A percentile compares a stretch with the other conserved stretches of the same genome.
phyloP scores from a whole-genome alignment of 2,113 vertebrate species.

The Mesocricetus auratus region DNA sequence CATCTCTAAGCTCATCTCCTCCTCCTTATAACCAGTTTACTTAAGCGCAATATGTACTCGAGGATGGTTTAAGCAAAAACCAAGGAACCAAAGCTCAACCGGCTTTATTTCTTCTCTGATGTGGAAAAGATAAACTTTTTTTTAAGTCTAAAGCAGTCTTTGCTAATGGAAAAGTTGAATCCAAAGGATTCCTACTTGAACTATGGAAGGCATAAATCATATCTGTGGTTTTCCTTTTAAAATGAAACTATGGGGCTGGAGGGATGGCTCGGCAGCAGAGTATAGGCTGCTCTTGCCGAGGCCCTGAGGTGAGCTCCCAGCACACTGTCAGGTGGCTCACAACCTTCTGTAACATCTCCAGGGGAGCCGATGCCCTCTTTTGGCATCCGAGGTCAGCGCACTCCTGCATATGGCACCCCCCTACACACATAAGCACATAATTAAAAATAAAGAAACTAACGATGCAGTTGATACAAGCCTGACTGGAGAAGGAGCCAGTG shows the following conservation, averaged over 20 bases:
- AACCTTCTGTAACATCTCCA: neutral
- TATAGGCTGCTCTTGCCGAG: neutral
- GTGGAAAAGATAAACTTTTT: conserved; percentile 21
- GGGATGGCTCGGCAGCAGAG: neutral
- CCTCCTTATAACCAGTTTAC: conserved; percentile 1
- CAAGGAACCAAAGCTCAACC: neutral
- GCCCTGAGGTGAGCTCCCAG: neutral
- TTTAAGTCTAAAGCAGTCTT: neutral
- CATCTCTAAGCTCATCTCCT: neutral
- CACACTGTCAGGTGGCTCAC: neutral
- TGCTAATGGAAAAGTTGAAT: conserved; percentile 6
- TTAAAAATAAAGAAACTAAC: neutral
- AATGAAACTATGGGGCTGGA: no score
- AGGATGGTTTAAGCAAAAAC: neutral
- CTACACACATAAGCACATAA: neutral
- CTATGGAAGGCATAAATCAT: neutral
- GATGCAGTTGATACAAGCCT: neutral
- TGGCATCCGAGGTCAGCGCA: neutral
- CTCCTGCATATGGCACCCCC: neutral
- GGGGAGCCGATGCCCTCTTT: neutral
- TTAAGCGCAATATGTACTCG: conserved; percentile 22
- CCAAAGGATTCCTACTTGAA: conserved; percentile 24
- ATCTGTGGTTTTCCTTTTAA: neutral
- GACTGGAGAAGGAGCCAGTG: conserved; percentile 25
- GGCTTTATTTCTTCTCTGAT: conserved; percentile 18